Evolutionary conservation across 1,140 invertebrate species (phyloP).

Genomic region (Drosophila gunungcola): DNA sequence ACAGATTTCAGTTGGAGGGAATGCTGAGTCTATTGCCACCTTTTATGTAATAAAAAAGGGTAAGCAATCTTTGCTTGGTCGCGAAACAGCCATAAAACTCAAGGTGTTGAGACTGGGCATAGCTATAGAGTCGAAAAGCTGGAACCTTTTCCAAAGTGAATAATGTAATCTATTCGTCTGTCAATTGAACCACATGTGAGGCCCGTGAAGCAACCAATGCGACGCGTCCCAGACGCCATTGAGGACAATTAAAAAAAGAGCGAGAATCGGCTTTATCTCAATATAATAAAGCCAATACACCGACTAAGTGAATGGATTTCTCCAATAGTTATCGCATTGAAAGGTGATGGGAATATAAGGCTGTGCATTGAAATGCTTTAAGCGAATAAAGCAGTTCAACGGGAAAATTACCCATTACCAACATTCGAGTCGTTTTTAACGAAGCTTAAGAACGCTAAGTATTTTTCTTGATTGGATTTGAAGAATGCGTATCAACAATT

Average conservation of each 20-base stretch:
- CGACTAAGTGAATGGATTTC: conserved; percentile 5
- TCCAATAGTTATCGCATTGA: conserved; percentile 22
- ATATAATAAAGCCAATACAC: conserved; percentile 2
- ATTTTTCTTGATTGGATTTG: no score
- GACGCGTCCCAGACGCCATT: not conserved
- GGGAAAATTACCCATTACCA: not conserved
- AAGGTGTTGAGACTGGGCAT: not conserved
- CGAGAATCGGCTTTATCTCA: conserved; percentile 4
- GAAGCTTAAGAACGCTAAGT: no score
- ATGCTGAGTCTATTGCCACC: conserved; percentile 1
- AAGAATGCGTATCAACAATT: not conserved
- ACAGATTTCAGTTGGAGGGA: conserved; percentile 6
- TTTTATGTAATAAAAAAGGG: conserved; percentile 3
- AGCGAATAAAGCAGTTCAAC: not conserved
- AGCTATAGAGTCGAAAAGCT: conserved; percentile 5
- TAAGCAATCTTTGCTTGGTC: conserved; percentile 4
- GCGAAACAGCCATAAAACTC: conserved; percentile 1
- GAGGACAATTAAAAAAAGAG: not conserved
- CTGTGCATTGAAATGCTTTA: no score
- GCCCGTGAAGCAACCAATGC: conserved; percentile 1
- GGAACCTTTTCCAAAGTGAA: conserved; percentile 7
- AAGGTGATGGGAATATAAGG: conserved; percentile 24
- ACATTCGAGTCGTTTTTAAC: no score
- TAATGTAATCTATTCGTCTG: conserved; percentile 1
- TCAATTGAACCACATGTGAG: conserved; percentile 2